Evolutionary conservation across 2,888 invertebrate species (phyloP).

Genomic region (Carabus problematicus): DNA sequence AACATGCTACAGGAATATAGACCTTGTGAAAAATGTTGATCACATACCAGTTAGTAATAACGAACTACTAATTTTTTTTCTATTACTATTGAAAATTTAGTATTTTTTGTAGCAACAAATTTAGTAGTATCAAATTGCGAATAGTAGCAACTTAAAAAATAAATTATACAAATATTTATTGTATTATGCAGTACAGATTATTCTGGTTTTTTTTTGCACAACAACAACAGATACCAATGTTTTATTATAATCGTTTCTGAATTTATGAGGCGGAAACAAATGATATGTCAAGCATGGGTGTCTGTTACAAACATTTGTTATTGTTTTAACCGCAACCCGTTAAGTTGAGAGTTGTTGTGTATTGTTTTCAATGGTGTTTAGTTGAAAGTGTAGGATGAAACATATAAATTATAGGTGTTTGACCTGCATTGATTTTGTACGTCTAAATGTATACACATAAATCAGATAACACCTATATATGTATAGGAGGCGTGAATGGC

Average conservation of each 20-base stretch:
- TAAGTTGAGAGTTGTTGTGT: constrained; percentile 7
- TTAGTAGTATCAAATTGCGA: too few relatives aligned
- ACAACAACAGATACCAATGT: constrained; percentile 19
- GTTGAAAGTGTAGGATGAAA: constrained; percentile 20
- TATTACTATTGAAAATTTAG: too few relatives aligned
- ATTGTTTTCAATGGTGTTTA: constrained; percentile 28
- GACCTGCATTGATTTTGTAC: constrained; percentile 38
- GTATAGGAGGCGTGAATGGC: constrained; percentile 33
- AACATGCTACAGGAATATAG: too few relatives aligned
- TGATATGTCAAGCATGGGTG: constrained; percentile 6
- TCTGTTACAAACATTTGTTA: too few relatives aligned
- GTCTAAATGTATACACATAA: constrained; percentile 32
- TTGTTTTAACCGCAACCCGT: constrained; percentile 8
- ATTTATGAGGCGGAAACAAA: constrained; percentile 23
- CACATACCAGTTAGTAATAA: too few relatives aligned
- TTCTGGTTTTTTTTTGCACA: not conserved
- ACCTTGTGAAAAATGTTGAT: too few relatives aligned
- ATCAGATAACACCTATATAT: constrained; percentile 6
- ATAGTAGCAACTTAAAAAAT: too few relatives aligned
- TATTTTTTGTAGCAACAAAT: too few relatives aligned
- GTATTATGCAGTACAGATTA: not conserved
- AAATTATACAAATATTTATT: not conserved
- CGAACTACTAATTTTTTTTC: too few relatives aligned
- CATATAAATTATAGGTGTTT: constrained; percentile 35
- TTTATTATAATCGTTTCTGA: constrained; percentile 26